Conservation (phyloP, 2,797 vertebrate genomes). For the Nannoperca obscura region DNA sequence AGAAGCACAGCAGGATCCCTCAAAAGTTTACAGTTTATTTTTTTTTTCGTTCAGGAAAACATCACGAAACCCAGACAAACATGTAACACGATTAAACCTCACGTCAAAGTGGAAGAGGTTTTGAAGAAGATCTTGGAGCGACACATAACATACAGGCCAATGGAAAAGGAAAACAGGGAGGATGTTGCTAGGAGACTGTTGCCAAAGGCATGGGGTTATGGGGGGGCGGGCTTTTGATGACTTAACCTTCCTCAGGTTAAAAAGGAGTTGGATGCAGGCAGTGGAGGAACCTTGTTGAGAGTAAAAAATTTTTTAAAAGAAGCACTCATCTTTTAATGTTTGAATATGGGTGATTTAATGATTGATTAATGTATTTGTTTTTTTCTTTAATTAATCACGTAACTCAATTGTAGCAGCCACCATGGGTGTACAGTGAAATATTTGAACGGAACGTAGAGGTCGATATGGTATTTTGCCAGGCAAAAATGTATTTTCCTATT, state of each 20-base stretch:
- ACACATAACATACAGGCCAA: constrained; percentile 17
- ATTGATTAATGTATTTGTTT: constrained; percentile 72
- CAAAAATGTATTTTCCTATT: constrained; percentile 84
- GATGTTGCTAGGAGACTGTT: constrained; percentile 53
- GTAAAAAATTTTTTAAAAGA: constrained; percentile 51
- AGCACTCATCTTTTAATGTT: constrained; percentile 80
- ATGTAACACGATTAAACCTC: constrained; percentile 55
- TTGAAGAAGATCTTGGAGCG: constrained; percentile 36
- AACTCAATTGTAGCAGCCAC: constrained; percentile 82
- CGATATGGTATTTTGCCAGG: constrained; percentile 77
- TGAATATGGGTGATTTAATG: constrained; percentile 64
- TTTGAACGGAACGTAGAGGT: constrained; percentile 70
- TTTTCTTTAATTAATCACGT: constrained; percentile 70
- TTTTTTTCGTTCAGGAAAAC: constrained; percentile 40
- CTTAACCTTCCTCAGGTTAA: constrained; percentile 71
- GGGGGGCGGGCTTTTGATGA: constrained; percentile 33
- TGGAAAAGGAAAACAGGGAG: constrained; percentile 11
- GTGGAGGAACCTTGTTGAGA: constrained; percentile 58
- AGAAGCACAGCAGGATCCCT: constrained; percentile 72
- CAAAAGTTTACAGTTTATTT: constrained; percentile 65
- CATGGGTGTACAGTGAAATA: constrained; percentile 80
- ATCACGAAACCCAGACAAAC: constrained; percentile 31
- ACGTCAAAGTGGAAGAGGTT: constrained; percentile 27
- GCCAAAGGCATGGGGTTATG: constrained; percentile 14
- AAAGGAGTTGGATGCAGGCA: constrained; percentile 45